phyloP scores from a whole-genome alignment of 1,140 invertebrate species.

The Muscidifurax raptorellus region DNA sequence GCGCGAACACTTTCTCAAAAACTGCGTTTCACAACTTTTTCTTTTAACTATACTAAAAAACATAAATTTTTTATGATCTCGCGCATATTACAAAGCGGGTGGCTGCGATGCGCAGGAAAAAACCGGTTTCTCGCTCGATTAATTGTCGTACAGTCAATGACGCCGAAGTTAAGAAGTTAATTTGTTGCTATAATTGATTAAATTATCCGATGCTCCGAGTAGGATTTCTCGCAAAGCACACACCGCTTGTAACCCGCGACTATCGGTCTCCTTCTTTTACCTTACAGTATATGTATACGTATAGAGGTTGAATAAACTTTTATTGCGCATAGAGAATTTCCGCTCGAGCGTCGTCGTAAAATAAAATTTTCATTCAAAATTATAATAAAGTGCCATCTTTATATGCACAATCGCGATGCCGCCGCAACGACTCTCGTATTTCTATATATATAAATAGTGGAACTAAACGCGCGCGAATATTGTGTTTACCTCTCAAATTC shows the following conservation, averaged over 20 bases:
- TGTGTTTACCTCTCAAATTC: too few relatives aligned
- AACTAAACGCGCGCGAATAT: too few relatives aligned
- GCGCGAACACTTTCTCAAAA: not conserved
- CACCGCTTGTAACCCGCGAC: not conserved
- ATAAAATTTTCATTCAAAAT: too few relatives aligned
- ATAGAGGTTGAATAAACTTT: not conserved
- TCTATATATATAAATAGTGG: too few relatives aligned
- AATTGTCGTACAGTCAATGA: slow-evolving; percentile 28
- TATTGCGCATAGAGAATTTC: not conserved
- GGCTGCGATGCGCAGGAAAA: not conserved
- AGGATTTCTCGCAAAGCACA: not conserved
- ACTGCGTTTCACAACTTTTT: too few relatives aligned
- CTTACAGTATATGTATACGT: too few relatives aligned
- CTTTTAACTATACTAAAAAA: too few relatives aligned
- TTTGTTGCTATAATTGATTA: slow-evolving; percentile 50
- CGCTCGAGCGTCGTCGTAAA: not conserved
- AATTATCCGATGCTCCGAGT: slow-evolving; percentile 6
- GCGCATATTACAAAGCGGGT: not conserved
- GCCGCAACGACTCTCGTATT: too few relatives aligned
- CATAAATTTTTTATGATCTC: too few relatives aligned
- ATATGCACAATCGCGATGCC: not conserved
- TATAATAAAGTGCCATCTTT: not conserved
- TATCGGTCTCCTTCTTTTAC: too few relatives aligned
- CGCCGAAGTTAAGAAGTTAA: slow-evolving; percentile 45
- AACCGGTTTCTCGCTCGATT: slow-evolving; percentile 42